Base-by-base conservation (phyloP, 1,140 invertebrate species). In the Leptinotarsa lineolata region DNA sequence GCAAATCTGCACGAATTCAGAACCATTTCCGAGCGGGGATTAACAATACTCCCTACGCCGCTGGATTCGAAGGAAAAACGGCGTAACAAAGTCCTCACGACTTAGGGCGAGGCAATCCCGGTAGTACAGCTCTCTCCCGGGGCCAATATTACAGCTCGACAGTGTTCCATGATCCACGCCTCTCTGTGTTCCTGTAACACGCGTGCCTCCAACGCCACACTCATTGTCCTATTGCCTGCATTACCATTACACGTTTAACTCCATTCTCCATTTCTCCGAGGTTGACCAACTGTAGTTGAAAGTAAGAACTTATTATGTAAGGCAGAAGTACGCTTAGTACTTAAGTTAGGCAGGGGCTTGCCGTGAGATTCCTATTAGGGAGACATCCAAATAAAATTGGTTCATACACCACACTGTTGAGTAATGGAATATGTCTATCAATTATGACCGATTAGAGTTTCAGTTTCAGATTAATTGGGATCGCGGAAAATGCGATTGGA, bases 111-210 rank as follows among this genome's bases (percentile, higher is more conserved):
- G 60, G 60, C 60, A 63, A 63, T 63, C 60, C 60, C 60, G 60
- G 60, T 63, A 63, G 60, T 4, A 24, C 48, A 63, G 60, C 18
- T 20, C 60, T 63, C 60, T 63, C 60, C 60, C 60, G 60, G 60
- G 60, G 60, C 60, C 60, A 21, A 63, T 63, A 63, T 63, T 24
- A 63, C 60, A 63, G 60, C 60, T 63, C 60, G 60, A 63, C 60
- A 63, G 60, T 63, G 60, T 63, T 63, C 60, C 60, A 63, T 63
- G 60, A 63, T 63, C 18, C 22, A 20, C 60, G 60, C 60, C 11
- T 24, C 21, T 21, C 60, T 5, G 48, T 54, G 48, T 54, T 54
- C 48, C 48, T 13, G 48, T 54, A 18, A 13, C 45, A 6, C 45
- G 5, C 13, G 45, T 46, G 48, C 48, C 48, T 54, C 48, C n/a